phyloP scores from a whole-genome alignment of 2,113 vertebrate species.

The Nansenia antarctica region DNA sequence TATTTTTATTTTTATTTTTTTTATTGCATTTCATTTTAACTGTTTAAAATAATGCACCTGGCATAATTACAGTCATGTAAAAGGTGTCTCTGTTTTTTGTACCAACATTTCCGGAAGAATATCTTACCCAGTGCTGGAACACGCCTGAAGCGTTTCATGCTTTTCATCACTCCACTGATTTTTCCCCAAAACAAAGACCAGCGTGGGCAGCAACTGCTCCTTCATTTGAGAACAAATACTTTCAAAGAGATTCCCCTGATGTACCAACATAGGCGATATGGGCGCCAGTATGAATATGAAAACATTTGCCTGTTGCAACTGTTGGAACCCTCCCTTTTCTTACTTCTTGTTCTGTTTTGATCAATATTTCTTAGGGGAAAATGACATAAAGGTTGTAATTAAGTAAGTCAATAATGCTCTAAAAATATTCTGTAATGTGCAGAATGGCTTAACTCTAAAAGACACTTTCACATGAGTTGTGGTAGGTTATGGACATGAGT shows the following conservation, averaged over 20 bases:
- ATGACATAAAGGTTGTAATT: neutral
- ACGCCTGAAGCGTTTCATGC: constrained; percentile 40
- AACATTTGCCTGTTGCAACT: constrained; percentile 15
- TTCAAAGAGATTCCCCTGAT: constrained; percentile 53
- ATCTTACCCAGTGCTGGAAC: constrained; percentile 31
- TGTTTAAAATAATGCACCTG: neutral
- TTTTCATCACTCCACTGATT: constrained; percentile 36
- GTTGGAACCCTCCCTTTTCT: neutral
- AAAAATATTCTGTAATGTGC: neutral
- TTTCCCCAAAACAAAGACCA: constrained; percentile 55
- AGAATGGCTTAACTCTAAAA: neutral
- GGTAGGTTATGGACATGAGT: neutral
- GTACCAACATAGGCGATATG: constrained; percentile 45
- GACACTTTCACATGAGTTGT: neutral
- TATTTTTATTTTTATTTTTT: neutral
- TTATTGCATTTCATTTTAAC: neutral
- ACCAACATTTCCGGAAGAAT: neutral
- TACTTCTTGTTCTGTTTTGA: neutral
- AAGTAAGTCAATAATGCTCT: neutral
- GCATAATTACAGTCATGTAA: neutral
- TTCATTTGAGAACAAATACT: constrained; percentile 61
- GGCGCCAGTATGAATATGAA: constrained; percentile 19
- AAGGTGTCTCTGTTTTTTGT: neutral
- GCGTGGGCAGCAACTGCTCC: constrained; percentile 48
- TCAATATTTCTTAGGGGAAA: neutral